These are phyloP conservation scores for Nephrotoma flavescens DNA, from an alignment of 2,888 invertebrate genomes.

Conservation along the genomic window DNA sequence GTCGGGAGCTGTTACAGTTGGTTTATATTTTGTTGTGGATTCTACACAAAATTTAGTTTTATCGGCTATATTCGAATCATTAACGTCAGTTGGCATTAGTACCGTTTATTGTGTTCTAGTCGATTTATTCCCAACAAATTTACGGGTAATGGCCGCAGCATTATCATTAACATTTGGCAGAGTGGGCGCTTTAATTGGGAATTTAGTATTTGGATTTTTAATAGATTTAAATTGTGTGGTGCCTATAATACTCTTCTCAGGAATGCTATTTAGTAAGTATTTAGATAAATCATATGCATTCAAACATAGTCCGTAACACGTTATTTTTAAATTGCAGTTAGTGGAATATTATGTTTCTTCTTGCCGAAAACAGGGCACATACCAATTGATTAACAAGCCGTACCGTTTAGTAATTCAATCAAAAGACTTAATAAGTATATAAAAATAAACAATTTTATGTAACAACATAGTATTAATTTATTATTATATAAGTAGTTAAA, in stretches of 20 bases:
- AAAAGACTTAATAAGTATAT: neutral
- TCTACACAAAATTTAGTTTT: constrained; percentile 55
- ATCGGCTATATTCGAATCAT: constrained; percentile 64
- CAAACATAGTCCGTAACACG: no score
- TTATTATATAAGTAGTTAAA: neutral
- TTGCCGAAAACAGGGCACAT: constrained; percentile 62
- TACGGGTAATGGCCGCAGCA: constrained; percentile 73
- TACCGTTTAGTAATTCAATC: neutral
- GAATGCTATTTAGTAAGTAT: constrained; percentile 54
- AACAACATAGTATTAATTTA: neutral
- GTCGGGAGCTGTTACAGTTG: constrained; percentile 56
- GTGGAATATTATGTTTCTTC: constrained; percentile 57
- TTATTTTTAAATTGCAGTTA: constrained; percentile 38
- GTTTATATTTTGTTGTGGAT: constrained; percentile 58
- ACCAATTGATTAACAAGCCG: constrained; percentile 42
- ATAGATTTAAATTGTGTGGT: constrained; percentile 66
- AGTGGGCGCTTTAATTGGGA: constrained; percentile 60
- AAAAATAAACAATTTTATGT: neutral
- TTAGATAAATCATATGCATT: neutral
- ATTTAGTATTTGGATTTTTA: constrained; percentile 61
- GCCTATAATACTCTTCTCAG: constrained; percentile 57
- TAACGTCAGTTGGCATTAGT: constrained; percentile 66
- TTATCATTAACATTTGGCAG: constrained; percentile 63
- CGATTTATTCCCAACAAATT: constrained; percentile 68
- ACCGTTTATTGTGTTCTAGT: constrained; percentile 69